Base-by-base conservation (phyloP, 2,113 vertebrate genomes). In the Hylia prasina region DNA sequence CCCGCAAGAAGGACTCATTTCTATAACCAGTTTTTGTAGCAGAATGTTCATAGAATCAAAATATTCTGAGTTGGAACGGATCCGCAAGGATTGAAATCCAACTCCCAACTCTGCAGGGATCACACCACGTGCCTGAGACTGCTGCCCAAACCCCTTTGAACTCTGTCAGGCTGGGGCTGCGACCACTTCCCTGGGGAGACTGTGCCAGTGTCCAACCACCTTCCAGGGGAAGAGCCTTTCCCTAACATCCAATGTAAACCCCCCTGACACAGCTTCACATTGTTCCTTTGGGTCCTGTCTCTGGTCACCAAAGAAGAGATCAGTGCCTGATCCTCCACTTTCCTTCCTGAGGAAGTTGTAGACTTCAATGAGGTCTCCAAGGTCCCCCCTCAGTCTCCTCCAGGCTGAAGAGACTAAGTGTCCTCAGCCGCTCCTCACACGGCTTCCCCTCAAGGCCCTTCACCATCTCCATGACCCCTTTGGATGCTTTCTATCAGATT, bases 341-440 rank as follows among this genome's bases (percentile, higher is more conserved):
- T 20, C 14, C 28, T 16, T 60, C 39, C 40, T 40, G 28, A 75
- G 45, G 45, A 68, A 53, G 28, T 13, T 53, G 60, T 5, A 45
- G n/a, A 45, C 12, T 53, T 40, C 15, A 14, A 6, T 63, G 30
- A 70, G 24, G n/a, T 53, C 39, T 53, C 45, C 6, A 11, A 51
- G 44, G 63, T 27, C 9, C 7, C 21, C 22, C 13, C 13, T 81
- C 44, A 51, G 37, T 8, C 33, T 45, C 33, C 37, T 40, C 28
- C 61, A 82, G 68, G 1, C n/a, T 45, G 13, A 89, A 51, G 9
- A 75, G 25, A 53, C 25, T 24, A 45, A 89, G 53, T n/a, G 69
- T 12, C 16, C 61, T 53, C 72, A 58, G 21, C 22, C 1, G 0
- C 22, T 68, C 45, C 37, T 60, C 24, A 35, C 9, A 30, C 0